Percentiles rank a stretch among this genome's conserved stretches.
Conservation (phyloP, 1,140 invertebrate genomes). For the Tetragnatha versicolor region DNA sequence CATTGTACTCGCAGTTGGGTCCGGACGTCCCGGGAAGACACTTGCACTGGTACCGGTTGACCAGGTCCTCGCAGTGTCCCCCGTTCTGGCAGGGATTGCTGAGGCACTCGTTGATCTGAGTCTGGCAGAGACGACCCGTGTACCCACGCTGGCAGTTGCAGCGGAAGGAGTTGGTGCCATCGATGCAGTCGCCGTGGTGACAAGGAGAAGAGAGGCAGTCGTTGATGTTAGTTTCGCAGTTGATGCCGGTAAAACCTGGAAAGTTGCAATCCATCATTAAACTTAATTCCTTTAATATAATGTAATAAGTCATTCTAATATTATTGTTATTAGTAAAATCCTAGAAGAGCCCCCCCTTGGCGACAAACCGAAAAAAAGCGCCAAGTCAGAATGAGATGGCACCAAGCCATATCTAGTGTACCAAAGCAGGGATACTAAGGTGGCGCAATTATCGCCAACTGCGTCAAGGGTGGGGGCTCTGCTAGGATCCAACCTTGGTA, state of each 20-base stretch:
- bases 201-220: constrained; percentile 85
- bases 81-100: constrained; percentile 64
- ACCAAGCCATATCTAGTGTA: too few species aligned
- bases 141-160: constrained; percentile 92
- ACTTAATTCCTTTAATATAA: too few species aligned
- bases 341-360: too few species aligned
- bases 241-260: constrained; percentile 77
- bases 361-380: too few species aligned
- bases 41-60: constrained; percentile 74
- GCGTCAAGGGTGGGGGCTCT: too few species aligned
- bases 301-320: too few species aligned
- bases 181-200: constrained; percentile 77
- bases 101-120: constrained; percentile 91
- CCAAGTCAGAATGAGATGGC: too few species aligned
- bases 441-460: too few species aligned
- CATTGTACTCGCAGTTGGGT: constrained; percentile 78
- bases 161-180: constrained; percentile 80
- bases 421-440: too few species aligned
- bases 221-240: constrained; percentile 84
- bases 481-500: too few species aligned
- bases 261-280: too few species aligned
- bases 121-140: constrained; percentile 83
- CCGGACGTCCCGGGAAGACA: constrained; percentile 81
- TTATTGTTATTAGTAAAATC: too few species aligned
- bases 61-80: constrained; percentile 76